Percentiles rank a stretch among this genome's conserved stretches.
Evolutionary conservation across 1,140 invertebrate species (phyloP).

Genomic region (Drosophila teissieri): DNA sequence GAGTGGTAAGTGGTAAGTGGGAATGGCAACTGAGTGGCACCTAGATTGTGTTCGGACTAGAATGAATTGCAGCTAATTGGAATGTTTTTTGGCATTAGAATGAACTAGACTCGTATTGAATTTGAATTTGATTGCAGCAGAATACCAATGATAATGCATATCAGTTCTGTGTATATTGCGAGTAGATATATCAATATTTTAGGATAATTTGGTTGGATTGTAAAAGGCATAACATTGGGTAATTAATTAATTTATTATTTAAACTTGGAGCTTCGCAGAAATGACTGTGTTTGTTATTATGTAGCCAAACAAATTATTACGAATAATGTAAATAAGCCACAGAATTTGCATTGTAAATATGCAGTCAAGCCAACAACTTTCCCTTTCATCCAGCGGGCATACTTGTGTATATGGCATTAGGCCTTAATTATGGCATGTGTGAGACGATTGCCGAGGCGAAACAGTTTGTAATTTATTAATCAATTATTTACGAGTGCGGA

Average conservation of each 20-base stretch:
- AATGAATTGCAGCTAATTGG: conserved; percentile 38
- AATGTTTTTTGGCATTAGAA: conserved; percentile 11
- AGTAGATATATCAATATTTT: no score
- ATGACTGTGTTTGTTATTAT: not conserved
- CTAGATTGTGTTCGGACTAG: conserved; percentile 24
- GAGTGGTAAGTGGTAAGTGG: conserved; percentile 4
- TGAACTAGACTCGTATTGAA: conserved; percentile 5
- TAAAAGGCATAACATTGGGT: no score
- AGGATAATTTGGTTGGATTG: not conserved
- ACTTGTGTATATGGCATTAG: not conserved
- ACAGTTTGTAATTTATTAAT: conserved; percentile 47
- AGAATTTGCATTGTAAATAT: conserved; percentile 2
- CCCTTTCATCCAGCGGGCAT: not conserved
- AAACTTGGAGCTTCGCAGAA: not conserved
- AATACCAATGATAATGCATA: no score
- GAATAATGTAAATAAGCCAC: not conserved
- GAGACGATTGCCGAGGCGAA: conserved; percentile 17
- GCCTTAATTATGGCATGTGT: conserved; percentile 27
- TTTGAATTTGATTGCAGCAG: not conserved
- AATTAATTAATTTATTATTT: no score
- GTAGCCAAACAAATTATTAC: not conserved
- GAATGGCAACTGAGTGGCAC: conserved; percentile 11
- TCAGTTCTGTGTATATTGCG: no score
- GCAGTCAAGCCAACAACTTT: not conserved
- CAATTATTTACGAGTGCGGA: conserved; percentile 35